These are phyloP conservation scores for Zosterops borbonicus DNA, from an alignment of 2,113 vertebrate genomes.

Conservation along the genomic window DNA sequence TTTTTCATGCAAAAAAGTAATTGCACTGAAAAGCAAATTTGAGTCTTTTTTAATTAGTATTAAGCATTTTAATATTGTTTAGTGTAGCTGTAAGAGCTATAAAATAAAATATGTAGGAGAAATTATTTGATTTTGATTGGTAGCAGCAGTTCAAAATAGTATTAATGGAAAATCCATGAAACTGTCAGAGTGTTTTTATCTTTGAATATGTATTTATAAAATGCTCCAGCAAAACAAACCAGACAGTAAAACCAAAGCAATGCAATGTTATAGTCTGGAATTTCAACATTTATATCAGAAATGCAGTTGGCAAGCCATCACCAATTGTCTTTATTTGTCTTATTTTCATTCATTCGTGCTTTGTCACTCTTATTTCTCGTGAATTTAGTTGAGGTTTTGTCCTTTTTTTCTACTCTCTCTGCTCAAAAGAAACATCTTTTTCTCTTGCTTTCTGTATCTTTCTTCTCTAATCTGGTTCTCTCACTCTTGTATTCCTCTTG, in stretches of 20 bases:
- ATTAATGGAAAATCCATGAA: background rate
- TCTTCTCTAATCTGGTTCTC: background rate
- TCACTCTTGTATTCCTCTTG: background rate
- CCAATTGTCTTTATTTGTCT: background rate
- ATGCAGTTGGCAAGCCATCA: background rate
- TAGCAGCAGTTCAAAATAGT: background rate
- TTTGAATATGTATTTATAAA: background rate
- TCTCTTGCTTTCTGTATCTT: background rate
- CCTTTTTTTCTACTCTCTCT: background rate
- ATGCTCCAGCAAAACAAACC: background rate
- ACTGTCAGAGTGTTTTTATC: background rate
- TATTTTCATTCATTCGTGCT: background rate
- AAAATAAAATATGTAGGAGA: background rate
- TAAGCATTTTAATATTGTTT: background rate
- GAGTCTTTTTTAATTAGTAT: background rate
- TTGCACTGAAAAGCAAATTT: background rate
- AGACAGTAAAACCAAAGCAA: background rate
- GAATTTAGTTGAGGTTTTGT: rapidly evolving
- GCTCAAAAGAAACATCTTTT: background rate
- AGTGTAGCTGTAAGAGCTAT: background rate
- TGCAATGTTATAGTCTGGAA: background rate
- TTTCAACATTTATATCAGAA: background rate
- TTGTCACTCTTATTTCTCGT: background rate
- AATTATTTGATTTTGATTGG: background rate
- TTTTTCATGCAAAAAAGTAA: background rate